Percentiles rank a stretch among this genome's conserved stretches.
Conservation (phyloP, 2,888 invertebrate species). For the Diarsia mendica region DNA sequence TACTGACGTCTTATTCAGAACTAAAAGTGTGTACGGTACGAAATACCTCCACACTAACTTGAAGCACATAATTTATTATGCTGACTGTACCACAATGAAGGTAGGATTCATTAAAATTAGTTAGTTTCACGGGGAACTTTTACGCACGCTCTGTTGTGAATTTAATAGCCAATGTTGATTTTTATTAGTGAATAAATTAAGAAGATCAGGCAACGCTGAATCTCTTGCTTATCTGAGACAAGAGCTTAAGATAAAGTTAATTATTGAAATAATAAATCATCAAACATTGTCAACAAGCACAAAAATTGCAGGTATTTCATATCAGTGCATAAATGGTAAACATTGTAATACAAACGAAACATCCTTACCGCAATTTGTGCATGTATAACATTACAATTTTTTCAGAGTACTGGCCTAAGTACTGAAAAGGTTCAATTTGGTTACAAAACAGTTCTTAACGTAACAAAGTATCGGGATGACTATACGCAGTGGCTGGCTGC, state of each 20-base stretch:
- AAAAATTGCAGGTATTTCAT: slow-evolving; percentile 23
- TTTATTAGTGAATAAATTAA: slow-evolving; percentile 41
- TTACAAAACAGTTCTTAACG: slow-evolving; percentile 39
- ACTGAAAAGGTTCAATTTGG: slow-evolving; percentile 11
- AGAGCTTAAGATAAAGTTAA: neutral
- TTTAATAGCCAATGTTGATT: slow-evolving; percentile 38
- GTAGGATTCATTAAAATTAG: slow-evolving; percentile 15
- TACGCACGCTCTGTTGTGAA: slow-evolving; percentile 32
- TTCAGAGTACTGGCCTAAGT: slow-evolving; percentile 11
- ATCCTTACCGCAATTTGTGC: slow-evolving; percentile 14
- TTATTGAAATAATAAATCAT: slow-evolving; percentile 18
- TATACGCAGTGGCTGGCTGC: neutral
- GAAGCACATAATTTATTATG: slow-evolving; percentile 37
- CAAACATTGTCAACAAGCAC: slow-evolving; percentile 10
- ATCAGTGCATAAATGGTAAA: slow-evolving; percentile 21
- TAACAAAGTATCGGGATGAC: slow-evolving; percentile 15
- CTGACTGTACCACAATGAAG: slow-evolving; percentile 47
- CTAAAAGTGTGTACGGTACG: slow-evolving; percentile 32
- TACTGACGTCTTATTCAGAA: slow-evolving; percentile 42
- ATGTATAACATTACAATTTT: slow-evolving; percentile 19
- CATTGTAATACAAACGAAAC: slow-evolving; percentile 3
- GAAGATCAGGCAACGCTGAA: neutral
- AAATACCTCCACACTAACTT: slow-evolving; percentile 34
- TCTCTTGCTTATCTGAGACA: slow-evolving; percentile 2
- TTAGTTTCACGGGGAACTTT: slow-evolving; percentile 25